A percentile compares a stretch with the other conserved stretches of the same genome.
These are phyloP conservation scores for Enteromius fasciolatus DNA, from an alignment of 2,797 vertebrate species.

Conservation along the genomic window DNA sequence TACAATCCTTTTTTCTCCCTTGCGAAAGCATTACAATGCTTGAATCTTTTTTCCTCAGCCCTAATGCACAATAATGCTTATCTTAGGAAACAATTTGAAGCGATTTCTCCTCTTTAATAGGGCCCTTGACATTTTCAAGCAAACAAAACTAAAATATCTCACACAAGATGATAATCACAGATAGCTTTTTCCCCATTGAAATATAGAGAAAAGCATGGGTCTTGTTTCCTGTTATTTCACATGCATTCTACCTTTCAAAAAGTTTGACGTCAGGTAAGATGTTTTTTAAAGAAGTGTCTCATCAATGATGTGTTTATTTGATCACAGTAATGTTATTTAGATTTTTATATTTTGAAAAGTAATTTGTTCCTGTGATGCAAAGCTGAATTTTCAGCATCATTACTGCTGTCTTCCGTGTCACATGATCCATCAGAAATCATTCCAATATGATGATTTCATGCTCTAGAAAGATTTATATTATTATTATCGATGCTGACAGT, in stretches of 20 bases:
- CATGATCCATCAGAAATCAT: neutral
- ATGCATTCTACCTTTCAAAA: neutral
- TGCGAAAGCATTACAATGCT: neutral
- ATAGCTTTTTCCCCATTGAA: neutral
- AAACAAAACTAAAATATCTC: slow-evolving; percentile 10
- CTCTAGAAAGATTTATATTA: neutral
- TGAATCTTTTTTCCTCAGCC: neutral
- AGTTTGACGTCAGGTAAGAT: neutral
- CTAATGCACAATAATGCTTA: slow-evolving; percentile 16
- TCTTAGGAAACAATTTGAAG: slow-evolving; percentile 20
- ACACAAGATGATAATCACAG: neutral
- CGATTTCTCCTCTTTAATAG: slow-evolving; percentile 2
- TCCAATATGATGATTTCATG: neutral
- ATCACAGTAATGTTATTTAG: neutral
- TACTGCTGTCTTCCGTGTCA: neutral
- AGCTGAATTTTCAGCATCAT: slow-evolving; percentile 4
- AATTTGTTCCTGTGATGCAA: slow-evolving; percentile 1
- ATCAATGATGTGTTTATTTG: neutral
- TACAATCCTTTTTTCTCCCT: neutral
- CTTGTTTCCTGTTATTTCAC: slow-evolving; percentile 19
- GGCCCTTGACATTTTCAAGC: slow-evolving; percentile 37
- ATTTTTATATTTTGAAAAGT: neutral
- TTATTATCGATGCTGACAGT: neutral
- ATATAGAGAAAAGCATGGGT: slow-evolving; percentile 7
- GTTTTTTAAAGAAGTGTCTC: neutral